A percentile compares a stretch with the other conserved stretches of the same genome.
Evolutionary conservation across 1,140 invertebrate species (phyloP).

Genomic region (Lepeophtheirus salmonis): DNA sequence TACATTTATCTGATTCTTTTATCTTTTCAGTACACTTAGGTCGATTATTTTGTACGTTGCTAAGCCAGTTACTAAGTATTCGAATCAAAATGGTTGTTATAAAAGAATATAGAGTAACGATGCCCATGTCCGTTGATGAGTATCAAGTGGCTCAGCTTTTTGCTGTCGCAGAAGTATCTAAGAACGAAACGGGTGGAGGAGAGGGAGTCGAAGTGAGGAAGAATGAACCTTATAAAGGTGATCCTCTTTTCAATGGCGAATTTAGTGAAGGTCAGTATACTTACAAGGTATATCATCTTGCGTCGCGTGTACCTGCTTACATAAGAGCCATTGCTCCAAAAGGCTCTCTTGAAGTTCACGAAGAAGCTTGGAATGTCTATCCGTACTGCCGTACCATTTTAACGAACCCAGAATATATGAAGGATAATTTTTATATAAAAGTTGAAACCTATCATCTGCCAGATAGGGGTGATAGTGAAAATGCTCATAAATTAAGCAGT

Average conservation of each 20-base stretch:
- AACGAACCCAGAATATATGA: constrained; percentile 71
- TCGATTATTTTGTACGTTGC: too few relatives aligned
- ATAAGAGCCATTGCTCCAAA: constrained; percentile 78
- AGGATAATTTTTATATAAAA: constrained; percentile 85
- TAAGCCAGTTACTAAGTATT: too few relatives aligned
- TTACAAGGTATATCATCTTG: constrained; percentile 98
- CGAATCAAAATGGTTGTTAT: not conserved
- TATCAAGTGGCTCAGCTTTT: constrained; percentile 70
- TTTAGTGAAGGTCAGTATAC: constrained; percentile 94
- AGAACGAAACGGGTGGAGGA: constrained; percentile 97
- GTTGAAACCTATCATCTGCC: constrained; percentile 88
- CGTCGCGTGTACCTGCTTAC: constrained; percentile 53
- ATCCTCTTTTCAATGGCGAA: constrained; percentile 66
- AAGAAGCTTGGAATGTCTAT: constrained; percentile 99
- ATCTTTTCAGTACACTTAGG: too few relatives aligned
- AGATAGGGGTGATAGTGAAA: constrained; percentile 66
- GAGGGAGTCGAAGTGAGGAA: constrained; percentile 96
- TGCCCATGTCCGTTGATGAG: constrained; percentile 15
- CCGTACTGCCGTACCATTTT: constrained; percentile 96
- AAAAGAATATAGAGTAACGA: not conserved
- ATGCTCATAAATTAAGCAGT: constrained; percentile 63
- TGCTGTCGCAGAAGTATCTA: constrained; percentile 92
- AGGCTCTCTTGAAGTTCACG: constrained; percentile 87
- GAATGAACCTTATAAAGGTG: constrained; percentile 80
- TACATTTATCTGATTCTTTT: too few relatives aligned